These are phyloP conservation scores for Platygyra sinensis DNA, from an alignment of 64 coral and sea anemone species.

Conservation along the genomic window DNA sequence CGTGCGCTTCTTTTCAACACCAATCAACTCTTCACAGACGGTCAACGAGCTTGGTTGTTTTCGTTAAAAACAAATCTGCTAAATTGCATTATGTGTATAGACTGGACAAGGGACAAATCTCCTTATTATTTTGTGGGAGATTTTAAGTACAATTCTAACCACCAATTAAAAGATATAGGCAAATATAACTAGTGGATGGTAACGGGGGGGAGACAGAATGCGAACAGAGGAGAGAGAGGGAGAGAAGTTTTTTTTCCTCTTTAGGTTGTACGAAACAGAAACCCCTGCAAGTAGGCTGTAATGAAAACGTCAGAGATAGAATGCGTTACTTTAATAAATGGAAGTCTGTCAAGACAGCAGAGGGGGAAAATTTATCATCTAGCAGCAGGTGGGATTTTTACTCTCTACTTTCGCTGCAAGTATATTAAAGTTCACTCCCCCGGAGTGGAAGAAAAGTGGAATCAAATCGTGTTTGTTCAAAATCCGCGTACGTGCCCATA, in stretches of 20 bases:
- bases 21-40: background rate
- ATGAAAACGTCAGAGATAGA: too few relatives aligned
- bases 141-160: slow-evolving; percentile 15
- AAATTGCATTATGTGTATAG: background rate
- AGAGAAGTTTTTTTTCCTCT: too few relatives aligned
- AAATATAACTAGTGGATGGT: background rate
- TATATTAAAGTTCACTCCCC: background rate
- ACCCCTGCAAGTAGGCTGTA: too few relatives aligned
- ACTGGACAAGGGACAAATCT: background rate
- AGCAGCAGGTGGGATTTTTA: background rate
- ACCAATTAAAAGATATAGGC: background rate
- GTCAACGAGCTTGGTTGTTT: background rate
- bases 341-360: too few relatives aligned
- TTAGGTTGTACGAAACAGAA: too few relatives aligned
- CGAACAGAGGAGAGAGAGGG: background rate
- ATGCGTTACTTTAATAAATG: too few relatives aligned
- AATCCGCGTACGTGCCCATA: slow-evolving; percentile 35
- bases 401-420: background rate
- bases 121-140: background rate
- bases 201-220: background rate
- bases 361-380: too few relatives aligned
- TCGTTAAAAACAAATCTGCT: background rate
- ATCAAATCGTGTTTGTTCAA: background rate
- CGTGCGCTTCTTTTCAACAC: slow-evolving; percentile 9
- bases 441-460: background rate